Evolutionary conservation across 2,797 vertebrate genomes (phyloP).

Genomic region (Hoplostethus atlanticus): DNA sequence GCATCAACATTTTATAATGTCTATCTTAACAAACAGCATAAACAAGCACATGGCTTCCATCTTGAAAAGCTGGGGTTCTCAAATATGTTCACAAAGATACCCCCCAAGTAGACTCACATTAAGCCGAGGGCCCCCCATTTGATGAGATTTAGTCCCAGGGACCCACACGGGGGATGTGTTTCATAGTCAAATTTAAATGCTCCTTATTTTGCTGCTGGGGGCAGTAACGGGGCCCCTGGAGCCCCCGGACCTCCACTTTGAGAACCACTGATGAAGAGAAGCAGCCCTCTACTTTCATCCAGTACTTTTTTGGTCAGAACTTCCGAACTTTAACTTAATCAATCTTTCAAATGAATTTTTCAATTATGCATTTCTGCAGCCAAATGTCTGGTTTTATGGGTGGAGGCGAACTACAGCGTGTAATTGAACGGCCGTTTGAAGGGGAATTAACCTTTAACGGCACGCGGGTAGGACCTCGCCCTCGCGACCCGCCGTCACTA

Average conservation of each 20-base stretch:
- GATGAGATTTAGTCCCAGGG: background rate
- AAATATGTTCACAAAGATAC: background rate
- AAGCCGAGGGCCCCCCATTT: background rate
- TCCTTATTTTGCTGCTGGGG: background rate
- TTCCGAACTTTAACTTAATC: conserved; percentile 61
- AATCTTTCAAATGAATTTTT: conserved; percentile 64
- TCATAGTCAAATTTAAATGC: background rate
- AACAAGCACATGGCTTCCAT: background rate
- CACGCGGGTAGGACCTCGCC: conserved; percentile 50
- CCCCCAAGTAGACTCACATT: too few species aligned
- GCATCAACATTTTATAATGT: background rate
- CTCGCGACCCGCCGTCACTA: conserved; percentile 62
- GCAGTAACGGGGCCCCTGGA: background rate
- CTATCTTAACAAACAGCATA: background rate
- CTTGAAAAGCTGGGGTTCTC: background rate
- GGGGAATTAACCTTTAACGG: conserved; percentile 79
- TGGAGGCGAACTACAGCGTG: conserved; percentile 45
- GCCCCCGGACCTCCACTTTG: conserved; percentile 17
- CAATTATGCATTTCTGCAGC: conserved; percentile 59
- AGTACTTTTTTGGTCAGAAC: conserved; percentile 26
- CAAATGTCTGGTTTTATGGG: conserved; percentile 75
- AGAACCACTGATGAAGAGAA: conserved; percentile 1
- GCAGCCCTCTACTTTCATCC: conserved; percentile 35
- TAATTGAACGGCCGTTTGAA: conserved; percentile 75
- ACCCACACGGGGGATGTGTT: background rate